Conservation (phyloP, 2,797 vertebrate species). For the Falco peregrinus region DNA sequence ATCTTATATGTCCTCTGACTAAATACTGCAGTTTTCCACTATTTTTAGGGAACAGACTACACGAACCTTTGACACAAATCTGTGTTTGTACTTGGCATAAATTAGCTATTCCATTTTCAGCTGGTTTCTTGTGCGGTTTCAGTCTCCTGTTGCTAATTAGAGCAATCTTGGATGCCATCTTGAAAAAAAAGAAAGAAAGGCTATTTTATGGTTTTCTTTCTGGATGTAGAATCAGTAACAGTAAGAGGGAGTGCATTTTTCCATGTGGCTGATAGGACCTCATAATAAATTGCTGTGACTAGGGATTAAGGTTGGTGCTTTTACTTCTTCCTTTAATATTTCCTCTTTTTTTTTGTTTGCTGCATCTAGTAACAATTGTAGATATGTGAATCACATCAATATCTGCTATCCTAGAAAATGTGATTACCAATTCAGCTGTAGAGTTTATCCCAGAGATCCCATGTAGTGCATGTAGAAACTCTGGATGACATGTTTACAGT, state of each 20-base stretch:
- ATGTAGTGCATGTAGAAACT: not conserved
- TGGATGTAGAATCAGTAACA: not conserved
- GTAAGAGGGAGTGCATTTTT: not conserved
- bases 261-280: not conserved
- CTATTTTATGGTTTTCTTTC: not conserved
- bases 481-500: not conserved
- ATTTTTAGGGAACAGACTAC: not conserved
- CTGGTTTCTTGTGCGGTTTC: constrained; percentile 9
- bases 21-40: not conserved
- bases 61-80: not conserved
- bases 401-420: not conserved
- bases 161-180: not conserved
- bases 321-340: not conserved
- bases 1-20: not conserved
- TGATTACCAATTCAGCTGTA: not conserved
- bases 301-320: not conserved
- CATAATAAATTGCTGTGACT: not conserved
- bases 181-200: not conserved
- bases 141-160: constrained; percentile 12
- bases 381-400: not conserved
- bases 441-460: not conserved
- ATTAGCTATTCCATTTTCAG: constrained; percentile 6
- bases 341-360: not conserved
- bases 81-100: not conserved
- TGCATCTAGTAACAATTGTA: not conserved